Conservation (phyloP, 2,888 invertebrate genomes). For the Napeogenes inachia region DNA sequence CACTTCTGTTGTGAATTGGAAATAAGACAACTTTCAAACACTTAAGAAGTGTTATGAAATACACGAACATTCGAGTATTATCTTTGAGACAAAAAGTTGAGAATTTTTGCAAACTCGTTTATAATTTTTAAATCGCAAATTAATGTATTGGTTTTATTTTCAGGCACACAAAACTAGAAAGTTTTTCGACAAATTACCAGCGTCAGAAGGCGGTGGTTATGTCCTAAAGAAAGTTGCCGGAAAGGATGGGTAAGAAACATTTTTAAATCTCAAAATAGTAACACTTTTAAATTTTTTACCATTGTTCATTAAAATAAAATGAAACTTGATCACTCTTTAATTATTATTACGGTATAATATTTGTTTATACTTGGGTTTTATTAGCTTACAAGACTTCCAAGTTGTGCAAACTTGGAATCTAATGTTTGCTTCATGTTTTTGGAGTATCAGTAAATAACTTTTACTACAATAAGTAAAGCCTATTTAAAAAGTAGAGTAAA, state of each 20-base stretch:
- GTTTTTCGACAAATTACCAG: slow-evolving; percentile 95
- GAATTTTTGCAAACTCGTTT: neutral
- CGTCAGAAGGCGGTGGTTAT: slow-evolving; percentile 92
- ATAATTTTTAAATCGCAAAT: no score
- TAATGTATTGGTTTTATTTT: slow-evolving; percentile 27
- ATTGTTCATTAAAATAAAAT: no score
- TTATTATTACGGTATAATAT: no score
- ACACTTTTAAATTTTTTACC: no score
- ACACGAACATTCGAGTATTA: slow-evolving; percentile 13
- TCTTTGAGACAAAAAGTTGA: slow-evolving; percentile 9
- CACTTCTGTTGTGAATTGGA: slow-evolving; percentile 27
- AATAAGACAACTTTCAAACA: slow-evolving; percentile 26
- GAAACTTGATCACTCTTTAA: no score
- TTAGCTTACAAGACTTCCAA: no score
- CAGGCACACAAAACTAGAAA: slow-evolving; percentile 97
- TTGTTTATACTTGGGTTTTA: no score
- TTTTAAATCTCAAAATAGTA: neutral
- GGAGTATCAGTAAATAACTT: no score
- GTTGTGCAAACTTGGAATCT: no score
- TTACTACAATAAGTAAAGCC: no score
- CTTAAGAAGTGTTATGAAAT: slow-evolving; percentile 19
- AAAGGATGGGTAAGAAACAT: slow-evolving; percentile 84
- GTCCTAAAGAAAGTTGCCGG: slow-evolving; percentile 93
- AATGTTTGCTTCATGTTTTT: no score
- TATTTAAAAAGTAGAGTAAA: no score